Conservation (phyloP, 2,888 invertebrate species). For the Ophraella communa region DNA sequence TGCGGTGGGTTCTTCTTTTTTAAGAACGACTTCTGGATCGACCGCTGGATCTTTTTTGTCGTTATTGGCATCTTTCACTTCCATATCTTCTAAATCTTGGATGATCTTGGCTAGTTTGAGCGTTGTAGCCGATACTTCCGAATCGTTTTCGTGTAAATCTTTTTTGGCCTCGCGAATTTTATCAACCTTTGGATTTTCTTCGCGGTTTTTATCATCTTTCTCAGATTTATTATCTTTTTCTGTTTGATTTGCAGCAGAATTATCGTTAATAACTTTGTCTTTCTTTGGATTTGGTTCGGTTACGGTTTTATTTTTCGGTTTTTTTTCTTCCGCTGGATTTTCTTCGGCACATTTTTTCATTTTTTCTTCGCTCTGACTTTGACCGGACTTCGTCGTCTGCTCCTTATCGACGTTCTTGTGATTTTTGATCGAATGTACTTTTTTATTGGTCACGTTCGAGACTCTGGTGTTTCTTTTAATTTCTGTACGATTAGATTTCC, state of each 20-base stretch:
- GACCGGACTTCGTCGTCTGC: no score
- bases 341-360: background rate
- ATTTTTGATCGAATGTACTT: slow-evolving; percentile 4
- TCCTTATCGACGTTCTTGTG: no score
- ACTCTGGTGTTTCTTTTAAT: slow-evolving; percentile 24
- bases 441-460: slow-evolving; percentile 25
- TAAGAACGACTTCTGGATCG: slow-evolving; percentile 20
- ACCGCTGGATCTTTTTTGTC: background rate
- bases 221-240: background rate
- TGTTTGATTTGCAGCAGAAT: background rate
- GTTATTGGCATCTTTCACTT: background rate
- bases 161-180: no score
- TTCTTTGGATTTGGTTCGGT: background rate
- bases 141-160: background rate
- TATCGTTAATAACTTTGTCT: background rate
- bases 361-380: background rate
- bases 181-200: background rate
- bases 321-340: slow-evolving; percentile 3
- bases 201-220: no score
- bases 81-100: background rate
- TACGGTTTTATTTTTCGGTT: background rate
- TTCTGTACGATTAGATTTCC: slow-evolving; percentile 26
- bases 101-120: background rate
- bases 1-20: slow-evolving; percentile 1
- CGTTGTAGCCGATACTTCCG: background rate